Evolutionary conservation across 2,888 invertebrate species (phyloP).

Genomic region (Sabatieria punctata): DNA sequence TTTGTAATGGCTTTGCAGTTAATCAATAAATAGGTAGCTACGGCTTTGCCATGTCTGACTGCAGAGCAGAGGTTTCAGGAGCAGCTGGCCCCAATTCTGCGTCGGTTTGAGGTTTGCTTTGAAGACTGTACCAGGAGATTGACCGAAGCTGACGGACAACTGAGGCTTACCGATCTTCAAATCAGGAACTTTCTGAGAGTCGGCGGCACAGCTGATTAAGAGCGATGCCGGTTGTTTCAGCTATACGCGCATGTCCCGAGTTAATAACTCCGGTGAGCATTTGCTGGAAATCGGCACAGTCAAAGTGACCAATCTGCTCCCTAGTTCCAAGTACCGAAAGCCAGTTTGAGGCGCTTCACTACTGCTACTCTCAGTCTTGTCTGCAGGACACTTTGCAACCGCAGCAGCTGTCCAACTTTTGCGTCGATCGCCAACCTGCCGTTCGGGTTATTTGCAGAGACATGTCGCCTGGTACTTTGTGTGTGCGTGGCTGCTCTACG

Average conservation of each 20-base stretch:
- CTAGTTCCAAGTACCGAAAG: conserved; percentile 69
- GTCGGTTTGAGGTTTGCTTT: conserved; percentile 81
- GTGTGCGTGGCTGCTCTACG: not conserved
- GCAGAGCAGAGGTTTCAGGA: too few relatives aligned
- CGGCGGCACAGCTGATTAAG: not conserved
- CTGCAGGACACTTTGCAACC: conserved; percentile 55
- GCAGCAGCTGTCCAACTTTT: conserved; percentile 55
- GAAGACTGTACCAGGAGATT: conserved; percentile 94
- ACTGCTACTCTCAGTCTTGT: too few relatives aligned
- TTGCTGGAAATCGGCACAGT: conserved; percentile 85
- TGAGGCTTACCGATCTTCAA: conserved; percentile 86
- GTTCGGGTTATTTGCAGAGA: conserved; percentile 85
- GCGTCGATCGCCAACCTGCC: conserved; percentile 72
- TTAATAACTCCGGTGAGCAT: conserved; percentile 93
- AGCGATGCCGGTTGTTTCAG: conserved; percentile 35
- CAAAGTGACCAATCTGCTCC: conserved; percentile 78
- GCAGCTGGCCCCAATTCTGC: conserved; percentile 11
- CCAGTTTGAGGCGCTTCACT: too few relatives aligned
- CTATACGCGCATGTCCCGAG: conserved; percentile 85
- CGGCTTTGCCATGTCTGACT: too few relatives aligned
- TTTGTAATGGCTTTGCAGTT: too few relatives aligned
- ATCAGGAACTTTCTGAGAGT: conserved; percentile 78
- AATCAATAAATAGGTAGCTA: too few relatives aligned
- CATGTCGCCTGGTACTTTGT: conserved; percentile 48
- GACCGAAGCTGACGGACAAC: conserved; percentile 91